A percentile compares a stretch with the other conserved stretches of the same genome.
These are phyloP conservation scores for Epinephelus lanceolatus DNA, from an alignment of 2,113 vertebrate genomes.

Conservation along the genomic window DNA sequence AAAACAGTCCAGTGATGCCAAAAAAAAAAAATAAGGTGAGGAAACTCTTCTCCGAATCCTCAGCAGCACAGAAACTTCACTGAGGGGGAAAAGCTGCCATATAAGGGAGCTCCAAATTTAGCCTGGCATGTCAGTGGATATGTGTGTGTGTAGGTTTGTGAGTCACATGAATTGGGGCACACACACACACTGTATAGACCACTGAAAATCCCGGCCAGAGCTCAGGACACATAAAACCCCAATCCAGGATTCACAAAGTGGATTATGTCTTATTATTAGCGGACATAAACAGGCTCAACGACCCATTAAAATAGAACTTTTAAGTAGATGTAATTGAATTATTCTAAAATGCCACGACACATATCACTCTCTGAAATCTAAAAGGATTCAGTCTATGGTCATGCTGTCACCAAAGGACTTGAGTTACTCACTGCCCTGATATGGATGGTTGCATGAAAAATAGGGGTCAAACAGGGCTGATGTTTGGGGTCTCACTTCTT, in stretches of 20 bases:
- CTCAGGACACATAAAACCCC: slow-evolving; percentile 48
- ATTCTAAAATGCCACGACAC: not conserved
- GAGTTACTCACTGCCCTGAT: not conserved
- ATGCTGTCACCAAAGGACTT: not conserved
- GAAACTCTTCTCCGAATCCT: not conserved
- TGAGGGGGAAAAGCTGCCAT: slow-evolving; percentile 45
- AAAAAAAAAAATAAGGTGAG: not conserved
- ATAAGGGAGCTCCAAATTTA: slow-evolving; percentile 64
- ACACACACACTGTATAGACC: slow-evolving; percentile 4
- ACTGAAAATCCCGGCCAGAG: slow-evolving; percentile 7
- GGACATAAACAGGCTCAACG: not conserved
- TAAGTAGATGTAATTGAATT: not conserved
- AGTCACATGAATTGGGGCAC: slow-evolving; percentile 49
- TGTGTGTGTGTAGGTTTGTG: slow-evolving; percentile 50
- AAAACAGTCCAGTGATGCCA: not conserved
- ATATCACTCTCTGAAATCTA: not conserved
- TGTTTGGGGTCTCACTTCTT: not conserved
- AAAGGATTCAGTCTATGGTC: not conserved
- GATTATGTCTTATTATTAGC: slow-evolving; percentile 19
- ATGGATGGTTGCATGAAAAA: not conserved
- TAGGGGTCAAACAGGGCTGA: not conserved
- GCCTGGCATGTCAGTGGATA: slow-evolving; percentile 3
- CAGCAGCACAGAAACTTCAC: slow-evolving; percentile 5
- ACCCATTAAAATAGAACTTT: not conserved
- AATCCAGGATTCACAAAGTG: slow-evolving; percentile 17